Base-by-base conservation (phyloP, 2,888 invertebrate genomes). In the Sepioteuthis lessoniana region DNA sequence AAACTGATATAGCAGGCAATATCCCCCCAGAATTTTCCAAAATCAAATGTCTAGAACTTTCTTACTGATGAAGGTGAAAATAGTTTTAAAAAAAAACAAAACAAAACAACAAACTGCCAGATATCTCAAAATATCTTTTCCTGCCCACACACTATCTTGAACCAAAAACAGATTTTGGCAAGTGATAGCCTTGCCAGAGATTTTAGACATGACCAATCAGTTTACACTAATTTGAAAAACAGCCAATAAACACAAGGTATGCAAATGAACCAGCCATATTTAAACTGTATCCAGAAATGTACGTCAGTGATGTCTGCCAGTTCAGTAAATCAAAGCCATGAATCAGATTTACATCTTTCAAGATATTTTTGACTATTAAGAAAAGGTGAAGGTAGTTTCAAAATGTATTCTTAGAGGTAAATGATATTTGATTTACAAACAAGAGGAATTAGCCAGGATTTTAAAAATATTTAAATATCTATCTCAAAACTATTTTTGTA, bases 201-300 rank as follows among this genome's bases (percentile, higher is more conserved):
- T 60, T 60, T 60, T 25, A 76, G 76, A 76, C 76, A 76, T 76
- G 76, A 76, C 76, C 76, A 76, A 76, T 76, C 76, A 76, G 35
- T 76, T 76, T 76, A 76, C 4, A 76, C n/a, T 76, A 4, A 76
- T 76, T 76, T 76, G 76, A 76, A 76, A 76, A 76, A 76, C n/a
- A 76, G 76, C 76, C 76, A 76, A 76, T 76, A 76, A 76, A 76
- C n/a, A 76, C n/a, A 35, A 76, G 76, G 35, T 76, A 76, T 76
- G 76, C 76, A 76, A 76, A 76, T 76, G 76, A 76, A n/a, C 0
- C 16, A 25, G 76, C 76, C 35, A 76, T 76, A 76, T 76, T 76
- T 76, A 76, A 35, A n/a, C 76, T 16, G 25, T 37, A 91, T 25
- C 47, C 91, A 46, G 28, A 47, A 47, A 37, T 93, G 50, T 50